These are phyloP conservation scores for Cistogaster globosa DNA, from an alignment of 2,888 invertebrate genomes.

Conservation along the genomic window DNA sequence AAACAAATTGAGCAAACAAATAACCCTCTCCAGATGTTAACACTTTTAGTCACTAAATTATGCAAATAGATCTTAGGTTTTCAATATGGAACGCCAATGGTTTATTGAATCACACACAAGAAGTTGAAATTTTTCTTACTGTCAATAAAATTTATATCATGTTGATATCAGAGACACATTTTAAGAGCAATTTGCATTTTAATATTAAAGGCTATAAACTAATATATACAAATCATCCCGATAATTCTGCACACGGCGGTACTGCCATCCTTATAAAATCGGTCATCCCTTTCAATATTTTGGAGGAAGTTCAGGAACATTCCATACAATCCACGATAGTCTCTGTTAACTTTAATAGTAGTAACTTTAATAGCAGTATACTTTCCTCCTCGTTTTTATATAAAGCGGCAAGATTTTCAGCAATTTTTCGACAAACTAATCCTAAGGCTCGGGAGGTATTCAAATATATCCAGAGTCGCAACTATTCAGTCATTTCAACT, in stretches of 20 bases:
- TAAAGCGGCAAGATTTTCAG: not conserved
- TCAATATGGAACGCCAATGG: conserved; percentile 11
- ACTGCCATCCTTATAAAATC: conserved; percentile 3
- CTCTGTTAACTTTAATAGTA: too few species aligned
- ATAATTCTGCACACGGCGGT: not conserved
- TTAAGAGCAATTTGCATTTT: conserved; percentile 8
- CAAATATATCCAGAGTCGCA: not conserved
- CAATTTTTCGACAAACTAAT: not conserved
- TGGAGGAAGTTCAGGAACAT: not conserved
- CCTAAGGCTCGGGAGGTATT: not conserved
- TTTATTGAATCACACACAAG: not conserved
- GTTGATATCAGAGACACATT: conserved; percentile 2
- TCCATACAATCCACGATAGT: conserved; percentile 8
- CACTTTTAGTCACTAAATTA: conserved; percentile 21
- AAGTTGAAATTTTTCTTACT: not conserved
- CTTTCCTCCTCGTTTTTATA: not conserved
- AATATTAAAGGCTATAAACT: conserved; percentile 1
- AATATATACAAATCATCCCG: not conserved
- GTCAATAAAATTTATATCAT: not conserved
- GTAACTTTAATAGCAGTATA: not conserved
- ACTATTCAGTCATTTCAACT: not conserved
- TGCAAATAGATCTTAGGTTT: too few species aligned
- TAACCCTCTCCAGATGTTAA: not conserved
- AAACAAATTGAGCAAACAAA: conserved; percentile 11
- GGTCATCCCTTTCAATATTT: not conserved